Base-by-base conservation (phyloP, 30 jellyfish, hydroid and myxozoan genomes). In the Pelagia noctiluca region DNA sequence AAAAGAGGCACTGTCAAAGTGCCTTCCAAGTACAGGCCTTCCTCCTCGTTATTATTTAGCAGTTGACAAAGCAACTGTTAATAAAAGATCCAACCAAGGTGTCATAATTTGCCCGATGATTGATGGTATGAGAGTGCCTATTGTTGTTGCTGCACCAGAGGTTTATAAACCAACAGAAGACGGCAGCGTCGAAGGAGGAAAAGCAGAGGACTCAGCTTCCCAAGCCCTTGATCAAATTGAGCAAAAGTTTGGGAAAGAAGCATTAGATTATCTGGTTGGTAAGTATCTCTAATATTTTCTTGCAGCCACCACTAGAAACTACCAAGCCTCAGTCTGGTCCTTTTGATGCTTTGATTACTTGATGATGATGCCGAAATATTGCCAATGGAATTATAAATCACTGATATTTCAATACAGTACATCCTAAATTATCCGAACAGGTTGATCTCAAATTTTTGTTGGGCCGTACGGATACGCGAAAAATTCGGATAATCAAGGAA, bases 71-170 rank as follows among this genome's bases (percentile, higher is more conserved):
- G 73, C 73, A 60, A 60, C 73, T 0, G 73, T 60, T 13, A 60
- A 60, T 60, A 60, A 60, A 24, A 60, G 73, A 60, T 60, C 73
- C 33, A 60, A 60, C 33, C 73, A 60, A 24, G 73, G 33, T 1
- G 73, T 60, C 2, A 60, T 60, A 60, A 24, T 60, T 60, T 60
- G 73, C 33, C 73, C 73, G 2, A 60, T 60, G 28, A 60, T 60
- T 60, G 73, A 60, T 60, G 73, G 73, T 60, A 24, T 0, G 0
- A 60, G 73, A 60, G 33, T 60, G 33, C 73, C 73, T 13, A 60
- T 60, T 13, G 73, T 60, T 60, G 73, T 60, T 60, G 73, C 73
- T 60, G 73, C 73, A 60, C 73, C 73, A 13, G 73, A 60, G 33
- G 73, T 60, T 60, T 60, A 60, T 24, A 60, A 60, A 60, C 33